These are phyloP conservation scores for Harpalus rubripes DNA, from an alignment of 2,888 invertebrate genomes.

Conservation along the genomic window DNA sequence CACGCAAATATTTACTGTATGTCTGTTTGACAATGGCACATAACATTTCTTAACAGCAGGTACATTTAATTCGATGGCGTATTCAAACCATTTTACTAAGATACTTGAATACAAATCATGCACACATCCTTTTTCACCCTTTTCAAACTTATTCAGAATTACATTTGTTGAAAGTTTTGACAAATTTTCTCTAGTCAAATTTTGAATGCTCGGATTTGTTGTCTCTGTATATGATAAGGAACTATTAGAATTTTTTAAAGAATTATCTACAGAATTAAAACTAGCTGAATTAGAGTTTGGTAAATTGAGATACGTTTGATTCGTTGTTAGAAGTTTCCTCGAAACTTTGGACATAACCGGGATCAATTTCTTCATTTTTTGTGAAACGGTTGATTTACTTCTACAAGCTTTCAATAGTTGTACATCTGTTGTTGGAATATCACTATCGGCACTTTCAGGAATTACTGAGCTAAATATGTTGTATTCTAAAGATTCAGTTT, in stretches of 20 bases:
- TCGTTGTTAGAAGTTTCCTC: conserved; percentile 15
- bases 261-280: conserved; percentile 72
- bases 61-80: conserved; percentile 79
- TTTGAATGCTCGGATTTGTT: conserved; percentile 58
- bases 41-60: conserved; percentile 81
- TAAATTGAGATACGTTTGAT: conserved; percentile 16
- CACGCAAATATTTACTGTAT: conserved; percentile 77
- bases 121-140: conserved; percentile 79
- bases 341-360: conserved; percentile 23
- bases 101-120: conserved; percentile 79
- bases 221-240: conserved; percentile 50
- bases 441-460: conserved; percentile 3
- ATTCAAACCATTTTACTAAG: conserved; percentile 82
- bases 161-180: conserved; percentile 45
- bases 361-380: conserved; percentile 31
- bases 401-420: conserved; percentile 47
- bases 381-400: conserved; percentile 30
- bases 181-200: conserved; percentile 52
- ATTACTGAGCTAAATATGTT: conserved; percentile 43
- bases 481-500: conserved; percentile 38
- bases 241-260: conserved; percentile 68
- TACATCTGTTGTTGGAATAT: conserved; percentile 29
- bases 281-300: conserved; percentile 72
- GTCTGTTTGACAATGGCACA: conserved; percentile 77
- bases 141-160: conserved; percentile 65